phyloP scores from a whole-genome alignment of 2,113 vertebrate species.

The Paedocypris sp. region DNA sequence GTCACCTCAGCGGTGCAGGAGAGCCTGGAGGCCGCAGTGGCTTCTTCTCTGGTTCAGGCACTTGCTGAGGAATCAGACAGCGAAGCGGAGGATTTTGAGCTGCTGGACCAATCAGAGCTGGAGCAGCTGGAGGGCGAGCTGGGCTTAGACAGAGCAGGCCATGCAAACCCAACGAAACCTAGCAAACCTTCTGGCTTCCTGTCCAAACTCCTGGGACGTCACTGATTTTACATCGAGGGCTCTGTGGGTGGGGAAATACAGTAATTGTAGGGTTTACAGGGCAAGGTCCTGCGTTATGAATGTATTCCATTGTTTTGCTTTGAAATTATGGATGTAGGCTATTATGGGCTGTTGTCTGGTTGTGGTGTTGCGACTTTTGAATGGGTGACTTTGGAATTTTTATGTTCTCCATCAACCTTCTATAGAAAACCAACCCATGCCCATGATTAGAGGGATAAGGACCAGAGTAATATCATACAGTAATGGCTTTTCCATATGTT shows the following conservation, averaged over 20 bases:
- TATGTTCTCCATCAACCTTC: not conserved
- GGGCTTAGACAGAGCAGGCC: conserved; percentile 59
- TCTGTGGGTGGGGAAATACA: conserved; percentile 29
- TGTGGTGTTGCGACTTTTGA: not conserved
- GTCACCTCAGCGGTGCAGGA: conserved; percentile 82
- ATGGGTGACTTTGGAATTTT: not conserved
- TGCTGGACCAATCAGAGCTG: conserved; percentile 94
- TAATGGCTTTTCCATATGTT: not conserved
- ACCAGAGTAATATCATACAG: conserved; percentile 8
- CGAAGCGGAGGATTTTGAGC: conserved; percentile 95
- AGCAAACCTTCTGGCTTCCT: conserved; percentile 73
- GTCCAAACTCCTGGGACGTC: conserved; percentile 80
- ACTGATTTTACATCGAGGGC: conserved; percentile 51
- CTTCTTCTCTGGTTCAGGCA: conserved; percentile 48
- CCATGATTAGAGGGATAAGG: conserved; percentile 15
- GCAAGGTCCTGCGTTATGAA: conserved; percentile 15
- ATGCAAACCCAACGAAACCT: conserved; percentile 46
- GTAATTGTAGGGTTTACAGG: conserved; percentile 1
- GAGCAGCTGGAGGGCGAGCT: conserved; percentile 88
- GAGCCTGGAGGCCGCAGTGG: conserved; percentile 59
- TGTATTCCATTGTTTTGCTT: conserved; percentile 24
- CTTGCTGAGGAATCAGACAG: conserved; percentile 77
- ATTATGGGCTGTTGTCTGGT: not conserved
- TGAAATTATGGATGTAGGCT: not conserved
- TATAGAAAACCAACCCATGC: not conserved